Conservation (phyloP, 1,140 invertebrate genomes). For the Saxidomus purpurata region DNA sequence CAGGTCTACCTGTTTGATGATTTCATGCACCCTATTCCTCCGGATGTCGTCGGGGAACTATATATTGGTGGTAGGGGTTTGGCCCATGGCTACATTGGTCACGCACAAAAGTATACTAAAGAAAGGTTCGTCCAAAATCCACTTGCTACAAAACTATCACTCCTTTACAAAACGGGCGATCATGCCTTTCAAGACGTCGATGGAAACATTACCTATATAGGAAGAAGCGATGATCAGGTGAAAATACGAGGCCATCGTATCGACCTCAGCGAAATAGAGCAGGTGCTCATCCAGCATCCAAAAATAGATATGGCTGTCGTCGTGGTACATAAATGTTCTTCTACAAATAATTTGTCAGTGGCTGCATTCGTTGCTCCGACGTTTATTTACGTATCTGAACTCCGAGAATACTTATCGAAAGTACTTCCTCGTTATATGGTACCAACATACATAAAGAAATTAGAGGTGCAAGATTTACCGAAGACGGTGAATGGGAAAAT, state of each 20-base stretch:
- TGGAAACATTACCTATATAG: slow-evolving; percentile 75
- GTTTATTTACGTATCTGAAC: slow-evolving; percentile 72
- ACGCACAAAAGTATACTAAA: slow-evolving; percentile 67
- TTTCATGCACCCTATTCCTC: slow-evolving; percentile 76
- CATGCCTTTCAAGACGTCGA: slow-evolving; percentile 71
- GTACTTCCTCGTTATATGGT: slow-evolving; percentile 77
- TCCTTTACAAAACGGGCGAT: slow-evolving; percentile 78
- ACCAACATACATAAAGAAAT: slow-evolving; percentile 73
- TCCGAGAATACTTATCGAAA: slow-evolving; percentile 72
- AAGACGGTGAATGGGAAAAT: slow-evolving; percentile 77
- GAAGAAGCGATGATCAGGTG: slow-evolving; percentile 76
- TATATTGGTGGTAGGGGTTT: slow-evolving; percentile 75
- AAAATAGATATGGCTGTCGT: slow-evolving; percentile 76
- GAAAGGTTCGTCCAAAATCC: slow-evolving; percentile 74
- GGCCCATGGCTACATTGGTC: slow-evolving; percentile 74
- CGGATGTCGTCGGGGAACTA: slow-evolving; percentile 76
- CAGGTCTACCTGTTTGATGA: slow-evolving; percentile 76
- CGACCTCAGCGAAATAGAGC: slow-evolving; percentile 78
- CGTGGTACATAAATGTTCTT: slow-evolving; percentile 70
- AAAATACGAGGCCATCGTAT: slow-evolving; percentile 77
- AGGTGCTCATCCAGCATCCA: slow-evolving; percentile 75
- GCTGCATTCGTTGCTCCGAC: slow-evolving; percentile 74
- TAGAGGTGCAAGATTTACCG: slow-evolving; percentile 72
- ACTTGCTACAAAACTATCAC: neutral
- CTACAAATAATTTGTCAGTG: slow-evolving; percentile 64